Percentiles rank a stretch among this genome's conserved stretches.
Evolutionary conservation across 2,113 vertebrate genomes (phyloP).

Genomic region (Colistium nudipinnis): DNA sequence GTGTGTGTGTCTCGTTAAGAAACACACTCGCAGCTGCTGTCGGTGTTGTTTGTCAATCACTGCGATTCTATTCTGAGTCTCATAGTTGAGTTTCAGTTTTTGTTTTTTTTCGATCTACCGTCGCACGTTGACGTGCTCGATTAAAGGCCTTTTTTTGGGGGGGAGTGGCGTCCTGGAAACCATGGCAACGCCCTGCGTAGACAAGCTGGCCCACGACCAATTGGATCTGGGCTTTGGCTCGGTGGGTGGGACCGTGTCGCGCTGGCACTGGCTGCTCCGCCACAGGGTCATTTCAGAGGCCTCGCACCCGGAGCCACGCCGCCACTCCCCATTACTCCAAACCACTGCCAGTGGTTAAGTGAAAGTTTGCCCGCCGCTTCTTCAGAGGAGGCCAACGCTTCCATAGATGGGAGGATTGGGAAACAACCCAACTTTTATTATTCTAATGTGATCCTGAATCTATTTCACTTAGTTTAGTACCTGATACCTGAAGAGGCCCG

Average conservation of each 20-base stretch:
- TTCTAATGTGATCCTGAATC: not conserved
- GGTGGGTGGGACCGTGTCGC: conserved; percentile 53
- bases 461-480: not conserved
- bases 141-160: conserved; percentile 73
- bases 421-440: conserved; percentile 15
- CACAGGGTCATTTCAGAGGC: conserved; percentile 61
- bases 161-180: conserved; percentile 56
- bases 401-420: conserved; percentile 17
- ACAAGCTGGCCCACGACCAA: conserved; percentile 66
- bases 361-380: conserved; percentile 40
- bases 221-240: conserved; percentile 32
- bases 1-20: not conserved
- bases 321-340: conserved; percentile 68
- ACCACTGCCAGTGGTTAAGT: conserved; percentile 53
- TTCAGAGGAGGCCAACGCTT: conserved; percentile 21
- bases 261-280: conserved; percentile 50
- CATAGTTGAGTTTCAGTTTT: conserved; percentile 12
- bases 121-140: conserved; percentile 65
- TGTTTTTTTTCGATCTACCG: no score
- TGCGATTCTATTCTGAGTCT: conserved; percentile 52
- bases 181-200: conserved; percentile 64
- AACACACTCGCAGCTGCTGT: conserved; percentile 17
- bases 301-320: conserved; percentile 48
- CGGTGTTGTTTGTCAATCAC: conserved; percentile 21
- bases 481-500: not conserved